Evolutionary conservation across 1,140 invertebrate species (phyloP), one percentile per base, ranked within the genome.

Genomic region (Pararge aegeria): DNA sequence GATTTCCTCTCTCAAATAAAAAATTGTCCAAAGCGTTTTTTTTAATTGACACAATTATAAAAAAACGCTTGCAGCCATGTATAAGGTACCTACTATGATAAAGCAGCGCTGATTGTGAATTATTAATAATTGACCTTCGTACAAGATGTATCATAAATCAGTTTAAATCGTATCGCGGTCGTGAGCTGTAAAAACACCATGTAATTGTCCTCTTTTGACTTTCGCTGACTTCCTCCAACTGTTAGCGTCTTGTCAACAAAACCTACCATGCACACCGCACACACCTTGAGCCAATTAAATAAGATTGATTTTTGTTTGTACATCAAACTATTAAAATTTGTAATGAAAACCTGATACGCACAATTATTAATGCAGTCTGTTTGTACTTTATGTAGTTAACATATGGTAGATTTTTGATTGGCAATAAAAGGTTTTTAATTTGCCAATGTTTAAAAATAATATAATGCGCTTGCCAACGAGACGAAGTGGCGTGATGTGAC

Each of bases 211-310:
- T 56, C 55, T 56, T 56, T 49, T 49, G 42, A 27, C 54, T 55
- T 55, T 55, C 54, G 54, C 54, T 55, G 54, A 55, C 54, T 55
- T 55, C 42, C 54, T 38, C 42, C 52, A 42, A 38, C 54, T 56
- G 21, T 56, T 49, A 56, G 55, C 29, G 7, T 37, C 19, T 40
- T 30, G 42, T 30, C 21, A 12, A 30, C 53, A 44, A 48, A 48
- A 24, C 37, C 16, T 30, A 37, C 2, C 13, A 56, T 18, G 0
- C 44, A 37, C 3, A 37, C 12, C 18, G 1, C 16, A 9, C 9
- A 2, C n/a, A 7, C 24, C 12, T 19, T 53, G 54, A 18, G 5
- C 0, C 6, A 0, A 21, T 7, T 2, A 0, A 1, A 38, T 60
- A 60, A 53, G 19, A 29, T 27, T 42, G 2, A 60, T 15, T 21